Evolutionary conservation across 2,888 invertebrate genomes (phyloP).

Genomic region (Eubasilissa splendida): DNA sequence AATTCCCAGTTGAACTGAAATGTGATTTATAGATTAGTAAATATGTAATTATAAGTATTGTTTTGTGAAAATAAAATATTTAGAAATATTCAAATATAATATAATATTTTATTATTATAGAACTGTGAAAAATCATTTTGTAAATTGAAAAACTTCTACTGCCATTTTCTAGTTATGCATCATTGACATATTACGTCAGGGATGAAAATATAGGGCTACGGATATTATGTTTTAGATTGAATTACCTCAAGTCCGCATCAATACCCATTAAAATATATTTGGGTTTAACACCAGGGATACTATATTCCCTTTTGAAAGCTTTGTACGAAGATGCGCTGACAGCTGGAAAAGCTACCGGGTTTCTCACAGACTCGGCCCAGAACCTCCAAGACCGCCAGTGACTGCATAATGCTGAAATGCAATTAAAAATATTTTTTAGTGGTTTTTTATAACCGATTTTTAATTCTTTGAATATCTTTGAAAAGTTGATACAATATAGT

Average conservation of each 20-base stretch:
- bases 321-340: slow-evolving; percentile 73
- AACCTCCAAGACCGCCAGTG: slow-evolving; percentile 77
- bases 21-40: not conserved
- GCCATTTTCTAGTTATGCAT: not conserved
- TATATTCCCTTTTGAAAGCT: slow-evolving; percentile 72
- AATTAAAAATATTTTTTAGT: not conserved
- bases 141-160: not conserved
- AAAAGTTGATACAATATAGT: no score
- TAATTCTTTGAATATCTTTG: no score
- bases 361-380: slow-evolving; percentile 74
- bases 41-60: no score
- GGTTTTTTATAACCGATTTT: no score
- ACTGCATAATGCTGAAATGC: slow-evolving; percentile 72
- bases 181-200: no score
- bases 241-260: slow-evolving; percentile 66
- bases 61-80: no score
- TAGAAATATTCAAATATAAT: no score
- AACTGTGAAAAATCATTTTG: no score
- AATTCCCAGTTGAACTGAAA: slow-evolving; percentile 69
- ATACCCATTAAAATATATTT: slow-evolving; percentile 62
- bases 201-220: no score
- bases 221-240: not conserved
- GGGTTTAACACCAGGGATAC: slow-evolving; percentile 29
- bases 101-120: no score
- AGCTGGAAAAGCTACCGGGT: slow-evolving; percentile 71